A percentile compares a stretch with the other conserved stretches of the same genome.
phyloP scores from a whole-genome alignment of 2,113 vertebrate species.

The Morone saxatilis region DNA sequence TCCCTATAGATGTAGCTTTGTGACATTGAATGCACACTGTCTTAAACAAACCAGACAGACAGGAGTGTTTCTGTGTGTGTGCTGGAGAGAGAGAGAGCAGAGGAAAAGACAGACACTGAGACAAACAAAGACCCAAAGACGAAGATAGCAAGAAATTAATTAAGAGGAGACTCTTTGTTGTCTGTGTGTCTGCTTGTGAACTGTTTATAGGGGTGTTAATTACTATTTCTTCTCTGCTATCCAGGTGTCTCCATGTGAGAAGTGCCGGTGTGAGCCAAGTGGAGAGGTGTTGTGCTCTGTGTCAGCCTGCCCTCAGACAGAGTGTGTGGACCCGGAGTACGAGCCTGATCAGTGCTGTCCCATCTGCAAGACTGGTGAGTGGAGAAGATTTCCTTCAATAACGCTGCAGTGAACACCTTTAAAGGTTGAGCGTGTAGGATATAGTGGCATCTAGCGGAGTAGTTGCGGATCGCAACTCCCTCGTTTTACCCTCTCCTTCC shows the following conservation, averaged over 20 bases:
- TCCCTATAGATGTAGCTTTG: constrained; percentile 41
- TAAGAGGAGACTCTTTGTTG: constrained; percentile 12
- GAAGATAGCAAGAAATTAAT: constrained; percentile 53
- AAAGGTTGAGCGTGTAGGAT: too few species aligned
- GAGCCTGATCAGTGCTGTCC: constrained; percentile 99
- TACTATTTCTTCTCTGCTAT: constrained; percentile 66
- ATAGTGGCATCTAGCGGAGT: too few species aligned
- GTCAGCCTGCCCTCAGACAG: constrained; percentile 96
- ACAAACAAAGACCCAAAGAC: constrained; percentile 34
- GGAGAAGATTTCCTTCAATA: not conserved
- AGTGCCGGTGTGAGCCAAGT: constrained; percentile 94
- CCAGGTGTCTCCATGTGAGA: constrained; percentile 96
- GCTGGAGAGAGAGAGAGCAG: not conserved
- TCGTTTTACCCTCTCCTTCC: too few species aligned
- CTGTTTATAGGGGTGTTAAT: constrained; percentile 32
- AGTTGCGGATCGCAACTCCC: too few species aligned
- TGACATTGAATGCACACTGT: constrained; percentile 32
- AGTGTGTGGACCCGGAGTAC: constrained; percentile 97
- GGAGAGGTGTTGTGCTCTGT: constrained; percentile 97
- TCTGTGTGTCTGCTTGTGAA: constrained; percentile 26
- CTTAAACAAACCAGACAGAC: constrained; percentile 39
- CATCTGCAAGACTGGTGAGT: constrained; percentile 97
- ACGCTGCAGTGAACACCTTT: not conserved
- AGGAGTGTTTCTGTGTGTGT: not conserved
- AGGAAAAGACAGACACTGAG: constrained; percentile 18